Evolutionary conservation across 2,797 vertebrate species (phyloP).

Genomic region (Buphagus erythrorhynchus): DNA sequence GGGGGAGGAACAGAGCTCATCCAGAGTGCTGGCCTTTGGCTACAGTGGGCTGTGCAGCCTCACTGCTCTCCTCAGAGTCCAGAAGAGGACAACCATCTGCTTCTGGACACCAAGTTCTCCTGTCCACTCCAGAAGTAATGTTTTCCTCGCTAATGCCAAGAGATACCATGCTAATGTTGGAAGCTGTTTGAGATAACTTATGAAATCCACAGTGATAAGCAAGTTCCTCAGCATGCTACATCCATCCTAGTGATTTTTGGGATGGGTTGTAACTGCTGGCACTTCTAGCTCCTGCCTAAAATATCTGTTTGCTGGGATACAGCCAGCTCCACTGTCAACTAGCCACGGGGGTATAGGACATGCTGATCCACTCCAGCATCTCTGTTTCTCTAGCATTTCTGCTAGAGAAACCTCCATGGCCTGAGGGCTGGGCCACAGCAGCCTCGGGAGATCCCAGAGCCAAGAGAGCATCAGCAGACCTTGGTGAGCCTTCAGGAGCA

Average conservation of each 20-base stretch:
- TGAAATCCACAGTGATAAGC: not conserved
- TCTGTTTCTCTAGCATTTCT: no score
- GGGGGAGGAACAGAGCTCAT: not conserved
- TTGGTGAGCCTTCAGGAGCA: accelerated
- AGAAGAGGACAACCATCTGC: not conserved
- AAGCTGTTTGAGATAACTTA: not conserved
- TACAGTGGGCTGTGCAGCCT: not conserved
- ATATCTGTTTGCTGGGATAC: not conserved
- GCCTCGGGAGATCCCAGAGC: not conserved
- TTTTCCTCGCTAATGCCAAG: not conserved
- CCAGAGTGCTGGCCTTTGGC: accelerated
- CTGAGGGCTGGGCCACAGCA: not conserved
- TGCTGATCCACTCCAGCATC: not conserved
- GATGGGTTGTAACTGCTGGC: not conserved
- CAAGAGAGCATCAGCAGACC: not conserved
- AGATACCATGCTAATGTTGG: not conserved
- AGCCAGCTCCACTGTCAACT: not conserved
- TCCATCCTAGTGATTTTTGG: not conserved
- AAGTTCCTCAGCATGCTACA: not conserved
- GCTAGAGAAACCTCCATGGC: not conserved
- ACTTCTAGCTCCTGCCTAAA: not conserved
- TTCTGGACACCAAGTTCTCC: not conserved
- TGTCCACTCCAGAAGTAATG: not conserved
- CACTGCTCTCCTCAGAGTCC: not conserved
- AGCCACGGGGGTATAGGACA: not conserved